A percentile compares a stretch with the other conserved stretches of the same genome.
phyloP scores from a whole-genome alignment of 2,113 vertebrate genomes.

The Silurus glanis region DNA sequence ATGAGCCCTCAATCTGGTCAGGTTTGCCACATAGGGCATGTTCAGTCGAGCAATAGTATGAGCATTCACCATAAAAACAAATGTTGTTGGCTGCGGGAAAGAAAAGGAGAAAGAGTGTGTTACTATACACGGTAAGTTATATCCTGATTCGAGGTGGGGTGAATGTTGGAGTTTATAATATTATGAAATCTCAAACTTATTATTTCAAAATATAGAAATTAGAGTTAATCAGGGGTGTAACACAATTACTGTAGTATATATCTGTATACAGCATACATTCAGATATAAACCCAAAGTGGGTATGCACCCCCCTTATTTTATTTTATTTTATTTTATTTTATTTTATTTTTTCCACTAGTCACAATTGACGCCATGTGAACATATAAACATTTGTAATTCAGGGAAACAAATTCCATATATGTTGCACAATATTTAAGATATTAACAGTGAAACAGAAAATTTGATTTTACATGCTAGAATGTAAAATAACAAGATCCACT shows the following conservation, averaged over 20 bases:
- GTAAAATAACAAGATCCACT: neutral
- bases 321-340: too few relatives aligned
- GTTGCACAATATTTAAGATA: slow-evolving; percentile 32
- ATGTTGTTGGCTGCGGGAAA: slow-evolving; percentile 86
- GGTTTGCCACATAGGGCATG: slow-evolving; percentile 93
- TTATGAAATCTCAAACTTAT: neutral
- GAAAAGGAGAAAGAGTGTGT: neutral
- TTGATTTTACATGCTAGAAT: slow-evolving; percentile 24
- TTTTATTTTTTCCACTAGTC: too few relatives aligned
- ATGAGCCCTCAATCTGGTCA: slow-evolving; percentile 91
- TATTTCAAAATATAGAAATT: neutral
- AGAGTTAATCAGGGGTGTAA: neutral
- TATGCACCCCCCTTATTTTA: too few relatives aligned
- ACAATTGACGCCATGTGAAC: neutral
- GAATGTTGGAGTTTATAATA: neutral
- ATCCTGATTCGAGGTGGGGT: neutral
- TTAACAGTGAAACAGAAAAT: slow-evolving; percentile 22
- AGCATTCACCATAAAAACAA: slow-evolving; percentile 97
- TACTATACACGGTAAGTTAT: neutral
- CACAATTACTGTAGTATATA: neutral
- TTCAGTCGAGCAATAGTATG: slow-evolving; percentile 97
- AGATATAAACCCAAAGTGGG: neutral
- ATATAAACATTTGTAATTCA: neutral
- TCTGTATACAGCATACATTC: neutral
- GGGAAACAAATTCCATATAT: slow-evolving; percentile 5